phyloP scores from a whole-genome alignment of 2,888 invertebrate species.

The Hydrotaea cyrtoneurina region DNA sequence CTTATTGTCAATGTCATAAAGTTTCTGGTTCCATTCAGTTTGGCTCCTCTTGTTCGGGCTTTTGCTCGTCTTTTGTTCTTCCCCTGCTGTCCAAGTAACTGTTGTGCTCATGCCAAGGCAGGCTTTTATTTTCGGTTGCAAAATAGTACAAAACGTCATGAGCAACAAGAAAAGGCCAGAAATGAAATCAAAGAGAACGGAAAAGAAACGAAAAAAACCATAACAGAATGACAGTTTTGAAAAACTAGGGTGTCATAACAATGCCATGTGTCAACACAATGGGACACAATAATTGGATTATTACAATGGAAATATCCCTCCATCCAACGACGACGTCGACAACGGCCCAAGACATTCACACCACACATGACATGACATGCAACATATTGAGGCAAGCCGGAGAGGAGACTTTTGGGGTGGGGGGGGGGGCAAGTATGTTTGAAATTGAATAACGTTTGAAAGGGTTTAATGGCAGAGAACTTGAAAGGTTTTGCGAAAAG shows the following conservation, averaged over 20 bases:
- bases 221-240: conserved; percentile 37
- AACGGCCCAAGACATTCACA: neutral
- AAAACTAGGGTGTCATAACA: conserved; percentile 51
- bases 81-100: neutral
- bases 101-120: conserved; percentile 9
- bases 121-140: neutral
- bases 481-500: neutral
- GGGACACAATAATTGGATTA: conserved; percentile 55
- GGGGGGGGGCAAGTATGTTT: neutral
- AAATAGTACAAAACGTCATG: neutral
- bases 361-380: conserved; percentile 23
- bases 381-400: conserved; percentile 1
- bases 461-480: conserved; percentile 18
- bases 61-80: neutral
- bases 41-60: neutral
- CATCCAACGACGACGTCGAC: neutral
- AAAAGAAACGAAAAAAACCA: neutral
- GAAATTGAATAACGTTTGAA: conserved; percentile 5
- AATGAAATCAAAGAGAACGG: neutral
- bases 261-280: conserved; percentile 42
- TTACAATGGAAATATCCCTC: conserved; percentile 37
- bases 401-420: neutral
- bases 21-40: conserved; percentile 9
- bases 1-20: conserved; percentile 48
- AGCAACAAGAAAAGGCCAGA: conserved; percentile 10